Base-by-base conservation (phyloP, 1,140 invertebrate species). In the Coboldia fuscipes region DNA sequence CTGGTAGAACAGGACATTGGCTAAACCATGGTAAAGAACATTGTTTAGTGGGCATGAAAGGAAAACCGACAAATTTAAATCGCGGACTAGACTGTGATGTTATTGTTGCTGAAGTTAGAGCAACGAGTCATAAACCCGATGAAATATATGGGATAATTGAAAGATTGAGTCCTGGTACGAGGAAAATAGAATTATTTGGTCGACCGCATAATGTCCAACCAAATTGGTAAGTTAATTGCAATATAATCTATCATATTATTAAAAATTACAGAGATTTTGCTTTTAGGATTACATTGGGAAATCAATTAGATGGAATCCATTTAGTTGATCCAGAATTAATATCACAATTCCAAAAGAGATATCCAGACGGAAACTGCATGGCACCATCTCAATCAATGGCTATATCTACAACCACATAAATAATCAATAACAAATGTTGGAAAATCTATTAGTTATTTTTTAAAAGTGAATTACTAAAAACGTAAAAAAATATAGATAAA, bases 1-100 rank as follows among this genome's bases (percentile, higher is more conserved):
- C 93, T 0, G 93, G 92, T 1, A 65, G 90, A 36, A 96, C 90
- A 0, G 92, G 90, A 0, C 93, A 97, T 61, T 97, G 93, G 93
- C 57, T 97, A 3, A 97, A 97, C 56, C 93, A 97, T 55, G 93
- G 92, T 12, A 97, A 97, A 57, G 93, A 97, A 55, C 93, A 97
- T 51, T 97, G 93, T 61, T 57, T 97, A 41, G 89, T 90, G 18
- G 90, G 90, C 14, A 88, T 92, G 70, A 97, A 97, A 58, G 93
- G 92, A 0, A 85, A 82, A 58, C 86, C 88, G 0, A 69, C 77
- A 36, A 76, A 82, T 48, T 64, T 94, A 12, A 97, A 97, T 60
- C 66, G 83, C 23, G 89, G 92, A 0, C 58, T 97, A 8, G 93
- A 97, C 56, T 93, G 89, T 56, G 92, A 97, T 59, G 90, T 97